Evolutionary conservation across 2,797 vertebrate species (phyloP).

Genomic region (Coregonus sp.): DNA sequence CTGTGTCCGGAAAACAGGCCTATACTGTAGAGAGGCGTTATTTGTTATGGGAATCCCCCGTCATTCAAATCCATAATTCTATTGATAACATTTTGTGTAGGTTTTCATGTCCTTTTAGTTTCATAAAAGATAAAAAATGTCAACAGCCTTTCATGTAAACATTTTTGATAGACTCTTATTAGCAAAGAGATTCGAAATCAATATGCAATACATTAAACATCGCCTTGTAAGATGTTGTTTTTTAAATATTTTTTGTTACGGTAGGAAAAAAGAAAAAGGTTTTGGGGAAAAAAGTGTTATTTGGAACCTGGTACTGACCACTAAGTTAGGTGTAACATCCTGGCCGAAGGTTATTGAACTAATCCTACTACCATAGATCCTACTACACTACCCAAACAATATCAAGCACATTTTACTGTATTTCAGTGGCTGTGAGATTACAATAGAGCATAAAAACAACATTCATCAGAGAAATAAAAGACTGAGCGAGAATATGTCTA

Average conservation of each 20-base stretch:
- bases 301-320: not conserved
- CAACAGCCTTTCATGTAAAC: constrained; percentile 37
- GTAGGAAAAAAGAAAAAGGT: not conserved
- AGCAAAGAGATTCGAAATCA: constrained; percentile 50
- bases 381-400: too few relatives aligned
- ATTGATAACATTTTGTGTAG: too few relatives aligned
- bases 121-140: constrained; percentile 17
- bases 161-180: constrained; percentile 41
- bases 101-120: not conserved
- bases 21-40: too few relatives aligned
- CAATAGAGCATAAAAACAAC: not conserved
- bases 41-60: too few relatives aligned
- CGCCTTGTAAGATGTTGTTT: constrained; percentile 14
- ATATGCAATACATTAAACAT: constrained; percentile 18
- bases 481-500: too few relatives aligned
- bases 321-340: too few relatives aligned
- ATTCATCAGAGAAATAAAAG: not conserved
- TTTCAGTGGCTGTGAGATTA: not conserved
- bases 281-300: not conserved
- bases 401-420: not conserved
- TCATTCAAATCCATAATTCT: too few relatives aligned
- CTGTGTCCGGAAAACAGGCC: too few relatives aligned
- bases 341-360: too few relatives aligned
- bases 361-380: too few relatives aligned
- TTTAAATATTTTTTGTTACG: not conserved